These are phyloP conservation scores for Vanessa atalanta DNA, from an alignment of 1,140 invertebrate species.

Conservation along the genomic window DNA sequence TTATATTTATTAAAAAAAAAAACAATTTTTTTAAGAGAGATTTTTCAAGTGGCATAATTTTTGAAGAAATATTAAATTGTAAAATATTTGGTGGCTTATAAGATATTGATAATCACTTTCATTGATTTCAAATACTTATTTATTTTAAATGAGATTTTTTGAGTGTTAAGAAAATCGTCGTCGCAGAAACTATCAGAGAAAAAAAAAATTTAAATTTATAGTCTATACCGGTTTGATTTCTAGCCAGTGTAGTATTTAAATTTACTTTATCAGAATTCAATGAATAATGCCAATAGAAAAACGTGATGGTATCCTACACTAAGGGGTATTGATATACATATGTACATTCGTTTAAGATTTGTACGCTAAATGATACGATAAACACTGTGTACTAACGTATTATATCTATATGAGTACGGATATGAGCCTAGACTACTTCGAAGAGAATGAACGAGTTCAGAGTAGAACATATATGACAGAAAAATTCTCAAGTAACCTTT, in stretches of 20 bases:
- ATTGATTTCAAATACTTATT: no score
- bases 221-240: neutral
- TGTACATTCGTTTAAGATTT: conserved; percentile 24
- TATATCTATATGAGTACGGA: neutral
- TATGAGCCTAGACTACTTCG: neutral
- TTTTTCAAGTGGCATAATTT: no score
- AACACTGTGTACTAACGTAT: conserved; percentile 12
- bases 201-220: neutral
- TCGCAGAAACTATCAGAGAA: no score
- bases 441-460: neutral
- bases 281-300: conserved; percentile 26
- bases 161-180: no score
- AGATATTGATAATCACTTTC: no score
- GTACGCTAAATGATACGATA: conserved; percentile 32
- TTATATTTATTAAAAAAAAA: no score
- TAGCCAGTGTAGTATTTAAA: neutral
- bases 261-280: conserved; percentile 12
- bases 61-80: no score
- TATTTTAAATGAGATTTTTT: no score
- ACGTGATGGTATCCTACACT: conserved; percentile 18
- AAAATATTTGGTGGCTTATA: no score
- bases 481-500: no score
- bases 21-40: no score
- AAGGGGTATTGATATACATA: conserved; percentile 24
- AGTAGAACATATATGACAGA: no score